Evolutionary conservation across 2,888 invertebrate genomes (phyloP), one percentile per base, ranked within the genome.

Genomic region (Dasysyrphus tricinctus): DNA sequence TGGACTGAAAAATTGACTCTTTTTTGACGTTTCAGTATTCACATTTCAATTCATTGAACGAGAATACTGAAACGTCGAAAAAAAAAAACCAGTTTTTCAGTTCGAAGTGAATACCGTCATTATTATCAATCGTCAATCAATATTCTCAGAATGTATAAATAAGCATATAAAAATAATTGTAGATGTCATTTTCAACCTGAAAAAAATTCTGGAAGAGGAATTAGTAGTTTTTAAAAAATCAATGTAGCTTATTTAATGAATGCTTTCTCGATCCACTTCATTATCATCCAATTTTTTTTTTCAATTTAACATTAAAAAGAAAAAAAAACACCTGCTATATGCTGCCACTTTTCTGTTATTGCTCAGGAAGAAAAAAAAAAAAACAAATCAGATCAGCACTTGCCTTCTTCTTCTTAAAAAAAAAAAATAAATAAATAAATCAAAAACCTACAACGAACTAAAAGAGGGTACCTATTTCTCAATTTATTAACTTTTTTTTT

Each of bases 401-500:
- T 54, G 54, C 54, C 54, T 54, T 54, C 54, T 54, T 14, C n/a
- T n/a, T n/a, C n/a, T n/a, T n/a, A n/a, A 29, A 0, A 29, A 29
- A 14, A 54, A 32, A 32, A 42, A 57, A 39, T 39, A 34, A 34
- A 5, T 16, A 59, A 44, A 44, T 63, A 63, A 63, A 63, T 63
- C 34, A 67, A 65, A 49, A 42, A 19, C 63, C 42, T 42, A 42
- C 39, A 19, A 59, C 12, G 14, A 69, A 16, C 34, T 3, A 34
- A 59, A 67, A 5, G 57, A 77, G 67, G 75, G 70, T 76, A 44
- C 7, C 32, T 32, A 5, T 67, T 59, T 74, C 69, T 69, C 39
- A 54, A 80, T 61, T 76, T 65, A 51, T 51, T 57, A 59, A 59
- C 29, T n/a, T 54, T 65, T n/a, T 32, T 73, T 3, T 54, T 70